Evolutionary conservation across 2,113 vertebrate species (phyloP).

Genomic region (Nematolebias whitei): DNA sequence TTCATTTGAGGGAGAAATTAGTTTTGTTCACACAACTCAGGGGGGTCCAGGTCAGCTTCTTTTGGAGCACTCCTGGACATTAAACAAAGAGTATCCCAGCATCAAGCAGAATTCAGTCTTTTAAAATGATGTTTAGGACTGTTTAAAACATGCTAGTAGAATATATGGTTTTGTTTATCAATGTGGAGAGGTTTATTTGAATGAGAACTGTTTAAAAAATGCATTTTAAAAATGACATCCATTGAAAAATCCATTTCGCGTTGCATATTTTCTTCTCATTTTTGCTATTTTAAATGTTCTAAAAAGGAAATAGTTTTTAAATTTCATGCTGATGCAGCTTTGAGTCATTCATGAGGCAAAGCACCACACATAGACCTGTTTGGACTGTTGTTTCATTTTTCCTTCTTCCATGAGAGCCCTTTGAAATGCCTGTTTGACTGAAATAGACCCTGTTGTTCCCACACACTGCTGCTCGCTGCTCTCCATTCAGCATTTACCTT

Average conservation of each 20-base stretch:
- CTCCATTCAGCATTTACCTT: conserved; percentile 61
- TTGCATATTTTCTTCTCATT: conserved; percentile 26
- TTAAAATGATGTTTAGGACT: background rate
- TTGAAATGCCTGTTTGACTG: conserved; percentile 72
- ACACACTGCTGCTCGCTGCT: conserved; percentile 61
- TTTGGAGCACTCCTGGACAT: background rate
- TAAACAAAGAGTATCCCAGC: background rate
- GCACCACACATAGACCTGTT: conserved; percentile 63
- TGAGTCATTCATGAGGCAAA: conserved; percentile 63
- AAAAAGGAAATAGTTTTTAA: conserved; percentile 51
- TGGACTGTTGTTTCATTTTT: conserved; percentile 67
- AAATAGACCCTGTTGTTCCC: conserved; percentile 75
- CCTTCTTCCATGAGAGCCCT: conserved; percentile 72
- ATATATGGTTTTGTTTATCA: conserved; percentile 19
- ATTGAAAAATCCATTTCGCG: conserved; percentile 30
- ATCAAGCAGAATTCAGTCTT: background rate
- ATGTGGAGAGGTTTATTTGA: conserved; percentile 13
- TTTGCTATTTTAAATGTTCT: conserved; percentile 36
- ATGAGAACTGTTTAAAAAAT: conserved; percentile 17
- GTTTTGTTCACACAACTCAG: conserved; percentile 3
- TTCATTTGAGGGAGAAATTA: conserved; percentile 31
- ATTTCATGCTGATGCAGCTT: conserved; percentile 53
- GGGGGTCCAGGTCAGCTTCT: conserved; percentile 5
- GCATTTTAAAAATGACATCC: conserved; percentile 33
- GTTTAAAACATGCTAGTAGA: conserved; percentile 33